Percentiles rank a stretch among this genome's conserved stretches.
phyloP scores from a whole-genome alignment of 2,113 vertebrate species.

The Barnardius zonarius region DNA sequence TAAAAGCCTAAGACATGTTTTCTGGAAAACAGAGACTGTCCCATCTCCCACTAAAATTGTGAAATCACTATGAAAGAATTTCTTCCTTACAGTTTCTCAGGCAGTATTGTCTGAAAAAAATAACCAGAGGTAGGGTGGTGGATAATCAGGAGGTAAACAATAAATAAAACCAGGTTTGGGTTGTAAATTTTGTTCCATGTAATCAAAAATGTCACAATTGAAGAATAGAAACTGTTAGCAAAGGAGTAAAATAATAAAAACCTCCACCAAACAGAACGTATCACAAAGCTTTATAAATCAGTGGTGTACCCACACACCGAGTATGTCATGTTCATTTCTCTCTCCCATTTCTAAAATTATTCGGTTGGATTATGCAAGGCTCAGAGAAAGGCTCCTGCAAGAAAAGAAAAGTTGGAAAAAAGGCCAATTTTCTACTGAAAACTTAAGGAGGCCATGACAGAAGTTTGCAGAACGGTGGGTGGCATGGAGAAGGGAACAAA shows the following conservation, averaged over 20 bases:
- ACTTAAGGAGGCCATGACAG: not conserved
- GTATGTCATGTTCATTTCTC: not conserved
- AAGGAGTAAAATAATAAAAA: not conserved
- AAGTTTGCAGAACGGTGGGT: not conserved
- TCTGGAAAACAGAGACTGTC: not conserved
- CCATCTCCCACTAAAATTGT: not conserved
- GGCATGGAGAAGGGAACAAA: not conserved
- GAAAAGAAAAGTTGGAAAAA: not conserved
- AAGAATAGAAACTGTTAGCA: not conserved
- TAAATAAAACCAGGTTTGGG: not conserved
- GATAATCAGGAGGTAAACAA: not conserved
- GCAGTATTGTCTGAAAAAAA: not conserved
- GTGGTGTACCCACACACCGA: not conserved
- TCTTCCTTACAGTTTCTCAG: not conserved
- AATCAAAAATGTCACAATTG: not conserved
- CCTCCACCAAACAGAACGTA: not conserved
- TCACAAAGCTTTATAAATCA: not conserved
- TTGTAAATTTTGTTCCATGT: not conserved
- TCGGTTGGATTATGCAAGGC: not conserved
- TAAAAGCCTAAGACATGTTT: not conserved
- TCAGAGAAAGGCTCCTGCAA: not conserved
- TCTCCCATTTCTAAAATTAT: not conserved
- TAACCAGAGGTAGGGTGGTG: not conserved
- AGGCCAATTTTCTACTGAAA: not conserved
- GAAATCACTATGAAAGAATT: not conserved